Evolutionary conservation across 2,888 invertebrate species (phyloP).

Genomic region (Amiota mariae): DNA sequence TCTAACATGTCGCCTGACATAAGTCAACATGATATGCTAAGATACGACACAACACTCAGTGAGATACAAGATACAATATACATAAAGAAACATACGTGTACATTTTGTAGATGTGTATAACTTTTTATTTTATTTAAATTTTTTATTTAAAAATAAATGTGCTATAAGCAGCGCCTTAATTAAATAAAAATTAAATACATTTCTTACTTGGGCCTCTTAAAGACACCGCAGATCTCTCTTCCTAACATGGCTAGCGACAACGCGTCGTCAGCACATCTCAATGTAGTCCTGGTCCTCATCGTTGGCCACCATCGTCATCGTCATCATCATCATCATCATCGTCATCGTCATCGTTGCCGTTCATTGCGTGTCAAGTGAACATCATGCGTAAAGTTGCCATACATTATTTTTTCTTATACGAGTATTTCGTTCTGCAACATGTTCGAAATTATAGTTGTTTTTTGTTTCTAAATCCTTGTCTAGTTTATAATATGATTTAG

Average conservation of each 20-base stretch:
- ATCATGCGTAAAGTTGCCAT: constrained; percentile 62
- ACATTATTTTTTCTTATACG: constrained; percentile 12
- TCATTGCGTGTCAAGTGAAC: constrained; percentile 70
- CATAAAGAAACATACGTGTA: not conserved
- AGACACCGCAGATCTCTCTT: not conserved
- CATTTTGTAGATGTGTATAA: not conserved
- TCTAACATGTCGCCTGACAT: constrained; percentile 34
- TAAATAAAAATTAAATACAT: constrained; percentile 66
- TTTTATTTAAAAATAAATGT: constrained; percentile 26
- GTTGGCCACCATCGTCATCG: not conserved
- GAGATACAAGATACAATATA: not conserved
- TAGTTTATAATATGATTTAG: constrained; percentile 70
- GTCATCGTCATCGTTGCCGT: constrained; percentile 43
- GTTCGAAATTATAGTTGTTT: constrained; percentile 44
- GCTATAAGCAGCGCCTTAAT: constrained; percentile 55
- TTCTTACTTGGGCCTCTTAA: constrained; percentile 38
- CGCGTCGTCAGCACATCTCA: constrained; percentile 26
- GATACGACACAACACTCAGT: constrained; percentile 34
- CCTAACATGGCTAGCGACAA: not conserved
- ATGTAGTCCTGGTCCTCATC: constrained; percentile 7
- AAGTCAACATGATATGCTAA: constrained; percentile 35
- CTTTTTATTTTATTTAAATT: constrained; percentile 17
- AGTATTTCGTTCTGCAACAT: constrained; percentile 31
- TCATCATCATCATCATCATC: constrained; percentile 33
- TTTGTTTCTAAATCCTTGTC: constrained; percentile 58